A percentile compares a stretch with the other conserved stretches of the same genome.
Evolutionary conservation across 2,113 vertebrate species (phyloP).

Genomic region (Oreotrochilus melanogaster): DNA sequence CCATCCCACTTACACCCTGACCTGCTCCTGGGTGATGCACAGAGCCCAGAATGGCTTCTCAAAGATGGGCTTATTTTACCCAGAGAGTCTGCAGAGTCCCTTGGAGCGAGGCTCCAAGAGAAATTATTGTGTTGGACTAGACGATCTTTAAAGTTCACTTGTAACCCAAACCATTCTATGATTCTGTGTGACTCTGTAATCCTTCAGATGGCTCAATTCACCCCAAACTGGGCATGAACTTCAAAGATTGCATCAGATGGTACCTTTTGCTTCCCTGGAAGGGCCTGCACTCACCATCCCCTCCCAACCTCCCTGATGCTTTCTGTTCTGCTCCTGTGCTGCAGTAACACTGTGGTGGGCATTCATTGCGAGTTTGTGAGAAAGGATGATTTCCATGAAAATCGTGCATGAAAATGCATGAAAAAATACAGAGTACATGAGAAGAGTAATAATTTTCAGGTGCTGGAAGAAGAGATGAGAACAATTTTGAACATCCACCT

Average conservation of each 20-base stretch:
- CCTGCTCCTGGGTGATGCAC: neutral
- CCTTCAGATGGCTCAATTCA: neutral
- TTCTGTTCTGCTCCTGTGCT: neutral
- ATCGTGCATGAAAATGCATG: neutral
- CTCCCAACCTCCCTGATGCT: neutral
- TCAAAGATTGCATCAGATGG: neutral
- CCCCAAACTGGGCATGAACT: neutral
- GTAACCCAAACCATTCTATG: too few relatives aligned
- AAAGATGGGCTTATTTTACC: neutral
- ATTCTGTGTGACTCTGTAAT: too few relatives aligned
- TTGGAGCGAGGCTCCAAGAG: too few relatives aligned
- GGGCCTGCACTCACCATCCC: neutral
- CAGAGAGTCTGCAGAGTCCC: too few relatives aligned
- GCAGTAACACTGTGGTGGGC: neutral
- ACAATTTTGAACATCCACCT: neutral
- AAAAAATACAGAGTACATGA: neutral
- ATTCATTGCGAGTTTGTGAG: neutral
- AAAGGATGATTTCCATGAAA: constrained; percentile 26
- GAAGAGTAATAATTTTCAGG: neutral
- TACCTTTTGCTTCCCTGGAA: neutral
- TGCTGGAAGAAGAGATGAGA: neutral
- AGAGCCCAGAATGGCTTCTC: neutral
- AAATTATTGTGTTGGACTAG: too few relatives aligned
- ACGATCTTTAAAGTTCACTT: too few relatives aligned
- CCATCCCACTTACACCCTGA: neutral